A percentile compares a stretch with the other conserved stretches of the same genome.
Evolutionary conservation across 2,113 vertebrate species (phyloP).

Genomic region (Podocnemis expansa): DNA sequence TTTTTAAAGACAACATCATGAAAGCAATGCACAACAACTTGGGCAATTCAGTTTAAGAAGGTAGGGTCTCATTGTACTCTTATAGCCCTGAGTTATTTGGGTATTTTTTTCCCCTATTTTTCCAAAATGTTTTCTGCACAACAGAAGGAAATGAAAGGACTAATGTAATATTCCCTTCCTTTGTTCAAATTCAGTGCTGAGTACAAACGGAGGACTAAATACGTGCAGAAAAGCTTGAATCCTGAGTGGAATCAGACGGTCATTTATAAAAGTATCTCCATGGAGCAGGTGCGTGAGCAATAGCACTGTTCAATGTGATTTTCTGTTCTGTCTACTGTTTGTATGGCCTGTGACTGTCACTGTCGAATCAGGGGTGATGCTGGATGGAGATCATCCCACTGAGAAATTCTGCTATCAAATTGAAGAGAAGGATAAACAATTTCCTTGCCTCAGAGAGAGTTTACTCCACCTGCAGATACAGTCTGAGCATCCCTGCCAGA

Average conservation of each 20-base stretch:
- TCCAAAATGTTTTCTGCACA: background rate
- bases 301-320: background rate
- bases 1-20: background rate
- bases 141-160: background rate
- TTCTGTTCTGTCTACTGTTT: background rate
- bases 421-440: background rate
- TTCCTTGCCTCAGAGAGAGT: background rate
- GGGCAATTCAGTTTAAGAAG: background rate
- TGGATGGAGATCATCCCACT: background rate
- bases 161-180: constrained; percentile 56
- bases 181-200: constrained; percentile 87
- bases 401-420: background rate
- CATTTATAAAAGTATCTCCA: constrained; percentile 98
- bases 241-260: constrained; percentile 99
- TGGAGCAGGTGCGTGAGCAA: constrained; percentile 88
- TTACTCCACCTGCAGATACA: background rate
- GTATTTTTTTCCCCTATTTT: background rate
- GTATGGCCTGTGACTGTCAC: background rate
- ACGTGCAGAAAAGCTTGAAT: constrained; percentile 94
- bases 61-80: background rate
- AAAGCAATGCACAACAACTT: background rate
- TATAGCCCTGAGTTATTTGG: background rate
- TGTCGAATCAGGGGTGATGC: background rate
- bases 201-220: constrained; percentile 95
- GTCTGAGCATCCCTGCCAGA: background rate